These are phyloP conservation scores for Centrocercus urophasianus DNA, from an alignment of 2,113 vertebrate species.

Conservation along the genomic window DNA sequence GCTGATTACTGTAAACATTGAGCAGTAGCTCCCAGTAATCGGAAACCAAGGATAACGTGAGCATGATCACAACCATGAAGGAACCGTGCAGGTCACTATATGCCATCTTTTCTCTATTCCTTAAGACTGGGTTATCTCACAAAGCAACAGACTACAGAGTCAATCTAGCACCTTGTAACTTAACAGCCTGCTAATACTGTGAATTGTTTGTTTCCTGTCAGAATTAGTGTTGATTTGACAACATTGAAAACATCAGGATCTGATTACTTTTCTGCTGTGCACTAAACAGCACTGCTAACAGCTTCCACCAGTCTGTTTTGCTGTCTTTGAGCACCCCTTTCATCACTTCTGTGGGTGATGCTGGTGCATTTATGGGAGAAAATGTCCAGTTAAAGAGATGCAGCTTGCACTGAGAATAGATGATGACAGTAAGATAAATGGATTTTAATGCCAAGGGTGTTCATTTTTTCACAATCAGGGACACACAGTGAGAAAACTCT, in stretches of 20 bases:
- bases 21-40: not conserved
- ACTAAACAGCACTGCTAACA: not conserved
- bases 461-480: not conserved
- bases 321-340: not conserved
- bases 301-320: not conserved
- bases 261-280: not conserved
- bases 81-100: not conserved
- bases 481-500: not conserved
- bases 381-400: not conserved
- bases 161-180: not conserved
- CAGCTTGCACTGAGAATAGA: not conserved
- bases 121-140: not conserved
- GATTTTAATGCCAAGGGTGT: not conserved
- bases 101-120: not conserved
- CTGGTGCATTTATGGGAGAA: not conserved
- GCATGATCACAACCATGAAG: not conserved
- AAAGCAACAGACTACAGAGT: not conserved
- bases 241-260: not conserved
- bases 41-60: not conserved
- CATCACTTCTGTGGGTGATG: not conserved
- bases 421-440: not conserved
- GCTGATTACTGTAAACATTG: conserved; percentile 40
- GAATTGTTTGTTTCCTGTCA: not conserved
- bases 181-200: not conserved
- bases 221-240: not conserved